Evolutionary conservation across 2,888 invertebrate species (phyloP).

Genomic region (Drosophila demipolita): DNA sequence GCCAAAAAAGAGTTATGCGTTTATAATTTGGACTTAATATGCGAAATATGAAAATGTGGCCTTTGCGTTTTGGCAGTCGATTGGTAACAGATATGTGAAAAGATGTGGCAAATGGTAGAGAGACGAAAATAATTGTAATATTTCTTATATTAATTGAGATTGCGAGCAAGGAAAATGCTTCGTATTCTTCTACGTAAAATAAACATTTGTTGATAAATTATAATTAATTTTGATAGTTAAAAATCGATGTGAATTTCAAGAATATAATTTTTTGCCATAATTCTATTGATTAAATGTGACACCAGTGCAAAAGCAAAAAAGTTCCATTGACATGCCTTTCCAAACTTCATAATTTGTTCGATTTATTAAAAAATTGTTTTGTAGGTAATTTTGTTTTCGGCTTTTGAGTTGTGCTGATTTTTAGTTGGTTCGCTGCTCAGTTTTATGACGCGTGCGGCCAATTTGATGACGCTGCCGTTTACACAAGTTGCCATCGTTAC

Average conservation of each 20-base stretch:
- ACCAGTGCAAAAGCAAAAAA: background rate
- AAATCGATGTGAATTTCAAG: background rate
- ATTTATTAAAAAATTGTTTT: background rate
- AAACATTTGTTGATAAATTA: background rate
- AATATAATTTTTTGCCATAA: background rate
- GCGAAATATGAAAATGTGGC: background rate
- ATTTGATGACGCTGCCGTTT: constrained; percentile 59
- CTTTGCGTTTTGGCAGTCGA: constrained; percentile 3
- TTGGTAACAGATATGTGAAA: background rate
- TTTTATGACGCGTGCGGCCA: constrained; percentile 69
- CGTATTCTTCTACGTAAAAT: background rate
- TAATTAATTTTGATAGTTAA: background rate
- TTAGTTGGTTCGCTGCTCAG: constrained; percentile 7
- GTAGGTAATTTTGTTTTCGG: constrained; percentile 36
- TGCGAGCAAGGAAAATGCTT: background rate
- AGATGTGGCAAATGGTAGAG: background rate
- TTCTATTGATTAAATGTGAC: background rate
- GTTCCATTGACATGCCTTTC: background rate
- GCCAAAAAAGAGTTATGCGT: constrained; percentile 62
- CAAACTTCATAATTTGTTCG: background rate
- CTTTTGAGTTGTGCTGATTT: constrained; percentile 14
- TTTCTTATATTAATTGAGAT: background rate
- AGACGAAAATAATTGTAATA: background rate
- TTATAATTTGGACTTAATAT: constrained; percentile 57
- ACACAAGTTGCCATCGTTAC: constrained; percentile 14